A percentile compares a stretch with the other conserved stretches of the same genome.
These are phyloP conservation scores for Alouatta palliata DNA, from an alignment of 2,113 vertebrate species.

Conservation along the genomic window DNA sequence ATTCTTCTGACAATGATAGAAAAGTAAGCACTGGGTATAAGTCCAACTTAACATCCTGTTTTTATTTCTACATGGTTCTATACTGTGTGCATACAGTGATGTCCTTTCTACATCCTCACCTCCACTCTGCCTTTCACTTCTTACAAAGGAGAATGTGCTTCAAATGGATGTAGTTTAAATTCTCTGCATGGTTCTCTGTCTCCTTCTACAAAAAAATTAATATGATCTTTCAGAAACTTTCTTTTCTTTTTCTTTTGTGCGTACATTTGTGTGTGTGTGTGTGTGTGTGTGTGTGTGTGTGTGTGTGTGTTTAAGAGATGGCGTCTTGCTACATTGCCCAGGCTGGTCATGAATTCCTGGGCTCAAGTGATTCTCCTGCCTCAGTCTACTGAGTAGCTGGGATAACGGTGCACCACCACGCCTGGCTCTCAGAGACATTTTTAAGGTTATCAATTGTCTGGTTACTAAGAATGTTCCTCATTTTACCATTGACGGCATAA, in stretches of 20 bases:
- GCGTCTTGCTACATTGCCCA: neutral
- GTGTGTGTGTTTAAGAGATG: neutral
- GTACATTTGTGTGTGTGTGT: accelerated
- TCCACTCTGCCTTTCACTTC: neutral
- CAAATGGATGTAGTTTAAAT: neutral
- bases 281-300: no score
- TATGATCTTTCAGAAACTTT: neutral
- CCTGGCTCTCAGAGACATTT: neutral
- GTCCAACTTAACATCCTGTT: neutral
- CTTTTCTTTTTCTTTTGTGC: neutral
- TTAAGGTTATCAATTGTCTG: neutral
- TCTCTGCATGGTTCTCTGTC: neutral
- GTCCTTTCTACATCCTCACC: neutral
- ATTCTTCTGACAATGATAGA: neutral
- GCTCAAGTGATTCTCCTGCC: neutral
- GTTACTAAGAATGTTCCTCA: neutral
- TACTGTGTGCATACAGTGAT: neutral
- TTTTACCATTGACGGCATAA: neutral
- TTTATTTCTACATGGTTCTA: neutral
- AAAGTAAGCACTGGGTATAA: neutral
- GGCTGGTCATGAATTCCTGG: neutral
- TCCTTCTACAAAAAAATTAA: neutral
- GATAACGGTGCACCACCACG: neutral
- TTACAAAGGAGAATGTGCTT: neutral
- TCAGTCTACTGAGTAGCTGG: neutral